Conservation (phyloP, 2,113 vertebrate species). For the Bothrops jararaca region DNA sequence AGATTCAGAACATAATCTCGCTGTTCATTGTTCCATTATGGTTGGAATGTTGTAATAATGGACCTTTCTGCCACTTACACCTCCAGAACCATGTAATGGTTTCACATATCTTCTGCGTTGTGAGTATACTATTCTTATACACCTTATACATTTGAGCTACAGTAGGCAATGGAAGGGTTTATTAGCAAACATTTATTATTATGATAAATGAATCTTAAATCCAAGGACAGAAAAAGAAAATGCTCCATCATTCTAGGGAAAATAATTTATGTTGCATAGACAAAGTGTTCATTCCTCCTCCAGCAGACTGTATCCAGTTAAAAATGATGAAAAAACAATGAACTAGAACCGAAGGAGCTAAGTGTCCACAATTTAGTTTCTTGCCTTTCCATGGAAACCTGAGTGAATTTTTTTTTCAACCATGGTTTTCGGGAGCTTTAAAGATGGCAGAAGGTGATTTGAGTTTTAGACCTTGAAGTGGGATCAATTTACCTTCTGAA, state of each 20-base stretch:
- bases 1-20: slow-evolving; percentile 19
- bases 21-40: slow-evolving; percentile 42
- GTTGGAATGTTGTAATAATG: background rate
- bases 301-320: background rate
- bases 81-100: background rate
- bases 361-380: background rate
- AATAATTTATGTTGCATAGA: background rate
- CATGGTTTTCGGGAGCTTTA: background rate
- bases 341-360: background rate
- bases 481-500: background rate
- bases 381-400: background rate
- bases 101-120: fast-evolving
- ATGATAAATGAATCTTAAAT: background rate
- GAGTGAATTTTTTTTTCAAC: background rate
- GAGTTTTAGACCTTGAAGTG: background rate
- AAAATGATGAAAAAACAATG: background rate
- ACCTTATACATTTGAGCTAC: background rate
- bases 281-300: too few species aligned
- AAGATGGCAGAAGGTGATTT: background rate
- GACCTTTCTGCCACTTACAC: slow-evolving; percentile 37
- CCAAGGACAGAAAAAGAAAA: background rate
- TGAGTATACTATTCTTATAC: background rate
- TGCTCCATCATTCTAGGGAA: background rate
- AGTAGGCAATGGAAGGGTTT: slow-evolving; percentile 32
- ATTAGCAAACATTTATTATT: background rate